phyloP scores from a whole-genome alignment of 2,888 invertebrate species.

The Junonia oenone region DNA sequence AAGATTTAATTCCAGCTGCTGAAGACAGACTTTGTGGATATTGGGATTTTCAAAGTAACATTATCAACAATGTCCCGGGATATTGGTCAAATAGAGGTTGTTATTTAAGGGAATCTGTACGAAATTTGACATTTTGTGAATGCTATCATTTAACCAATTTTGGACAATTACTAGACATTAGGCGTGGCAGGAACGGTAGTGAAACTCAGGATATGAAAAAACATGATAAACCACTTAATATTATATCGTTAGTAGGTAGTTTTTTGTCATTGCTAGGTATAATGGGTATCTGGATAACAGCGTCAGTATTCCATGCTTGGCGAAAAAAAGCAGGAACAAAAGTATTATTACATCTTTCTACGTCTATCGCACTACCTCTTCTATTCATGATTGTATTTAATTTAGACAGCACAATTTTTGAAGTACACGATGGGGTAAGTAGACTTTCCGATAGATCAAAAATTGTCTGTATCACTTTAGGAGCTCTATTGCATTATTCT shows the following conservation, averaged over 20 bases:
- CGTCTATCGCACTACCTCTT: conserved; percentile 81
- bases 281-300: conserved; percentile 79
- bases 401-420: conserved; percentile 50
- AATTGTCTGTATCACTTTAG: conserved; percentile 76
- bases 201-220: conserved; percentile 27
- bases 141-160: conserved; percentile 82
- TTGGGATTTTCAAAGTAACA: conserved; percentile 73
- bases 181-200: conserved; percentile 31
- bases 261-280: conserved; percentile 79
- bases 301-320: conserved; percentile 79
- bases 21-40: conserved; percentile 67
- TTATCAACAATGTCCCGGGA: conserved; percentile 43
- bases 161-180: conserved; percentile 73
- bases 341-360: conserved; percentile 82
- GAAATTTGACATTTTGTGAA: conserved; percentile 55
- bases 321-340: conserved; percentile 82
- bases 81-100: conserved; percentile 81
- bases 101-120: conserved; percentile 45
- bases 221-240: conserved; percentile 71
- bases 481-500: conserved; percentile 83
- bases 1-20: conserved; percentile 37
- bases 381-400: conserved; percentile 62
- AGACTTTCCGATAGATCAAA: conserved; percentile 41
- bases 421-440: conserved; percentile 38
- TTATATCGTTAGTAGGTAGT: conserved; percentile 80